Percentiles rank a stretch among this genome's conserved stretches.
phyloP scores from a whole-genome alignment of 2,888 invertebrate genomes.

The Sipha maydis region DNA sequence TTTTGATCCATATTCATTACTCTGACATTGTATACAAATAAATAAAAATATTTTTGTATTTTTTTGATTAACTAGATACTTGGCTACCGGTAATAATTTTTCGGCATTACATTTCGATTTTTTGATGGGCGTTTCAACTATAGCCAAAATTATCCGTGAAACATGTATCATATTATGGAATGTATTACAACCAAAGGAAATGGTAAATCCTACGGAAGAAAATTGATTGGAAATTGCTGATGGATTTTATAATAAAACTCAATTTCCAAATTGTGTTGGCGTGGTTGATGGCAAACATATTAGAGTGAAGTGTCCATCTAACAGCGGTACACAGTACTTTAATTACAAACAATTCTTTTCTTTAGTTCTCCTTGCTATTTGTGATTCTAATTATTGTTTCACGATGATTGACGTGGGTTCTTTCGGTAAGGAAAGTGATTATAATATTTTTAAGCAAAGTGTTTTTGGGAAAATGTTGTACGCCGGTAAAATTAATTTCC shows the following conservation, averaged over 20 bases:
- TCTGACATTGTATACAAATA: not conserved
- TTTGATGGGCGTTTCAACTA: not conserved
- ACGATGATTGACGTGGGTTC: not conserved
- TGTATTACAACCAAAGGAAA: slow-evolving; percentile 1
- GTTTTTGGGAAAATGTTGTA: not conserved
- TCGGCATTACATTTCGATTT: slow-evolving; percentile 6
- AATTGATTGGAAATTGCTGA: slow-evolving; percentile 28
- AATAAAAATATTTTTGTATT: not conserved
- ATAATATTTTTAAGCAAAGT: not conserved
- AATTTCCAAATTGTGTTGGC: slow-evolving; percentile 30
- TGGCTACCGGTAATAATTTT: not conserved
- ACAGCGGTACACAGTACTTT: slow-evolving; percentile 8
- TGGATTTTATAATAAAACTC: slow-evolving; percentile 19
- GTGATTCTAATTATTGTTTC: slow-evolving; percentile 32
- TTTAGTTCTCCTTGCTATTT: slow-evolving; percentile 19
- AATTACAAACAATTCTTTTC: slow-evolving; percentile 29
- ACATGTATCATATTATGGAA: slow-evolving; percentile 3
- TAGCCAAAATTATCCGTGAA: not conserved
- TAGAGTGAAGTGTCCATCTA: not conserved
- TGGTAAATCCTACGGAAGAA: not conserved
- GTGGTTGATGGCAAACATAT: slow-evolving; percentile 56
- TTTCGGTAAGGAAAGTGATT: not conserved
- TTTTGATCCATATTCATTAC: too few species aligned
- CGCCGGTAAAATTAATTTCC: not conserved
- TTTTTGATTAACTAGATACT: not conserved